Base-by-base conservation (phyloP, 2,797 vertebrate species). In the Enteromius thamalakanensis region DNA sequence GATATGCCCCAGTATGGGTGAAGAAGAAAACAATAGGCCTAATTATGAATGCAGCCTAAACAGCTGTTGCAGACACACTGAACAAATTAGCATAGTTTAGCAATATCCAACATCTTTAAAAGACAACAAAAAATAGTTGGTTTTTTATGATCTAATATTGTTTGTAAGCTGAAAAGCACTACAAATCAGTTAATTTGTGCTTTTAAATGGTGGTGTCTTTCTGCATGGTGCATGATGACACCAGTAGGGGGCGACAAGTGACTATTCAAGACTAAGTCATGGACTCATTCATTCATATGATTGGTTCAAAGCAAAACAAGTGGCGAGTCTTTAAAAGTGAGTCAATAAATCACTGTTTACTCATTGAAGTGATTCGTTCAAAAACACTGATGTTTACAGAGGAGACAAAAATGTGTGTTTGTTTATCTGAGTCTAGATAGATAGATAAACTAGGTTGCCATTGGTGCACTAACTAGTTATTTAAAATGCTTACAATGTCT, bases 11-110 rank as follows among this genome's bases (percentile, higher is more conserved):
- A 32, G 17, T 62, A 32, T 47, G 4, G n/a, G 23, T 14, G n/a
- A 2, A 34, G 40, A 64, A 6, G 17, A 32, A n/a, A 81, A 81
- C 29, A 40, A 51, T 8, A 65, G 21, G 15, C 9, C 37, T 40
- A 58, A 71, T 71, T 32, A 80, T 60, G 37, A 80, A 71, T 58
- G 51, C 51, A 64, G 51, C 29, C 58, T 72, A 26, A 81, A 45
- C 7, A 64, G 29, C 58, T 74, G 42, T 40, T 65, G 58, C 45
- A 64, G 29, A 51, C 11, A 37, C 49, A 32, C 6, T 68, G 12
- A 69, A 55, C 14, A 51, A 34, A 81, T 81, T 74, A 51, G 29
- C 29, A 37, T 62, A 81, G 32, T 21, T 74, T 51, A 37, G 5
- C 11, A 51, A 67, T 34, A 32, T 65, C 29, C 12, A 7, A 49